phyloP scores from a whole-genome alignment of 2,888 invertebrate genomes.

The Enchytraeus crypticus region DNA sequence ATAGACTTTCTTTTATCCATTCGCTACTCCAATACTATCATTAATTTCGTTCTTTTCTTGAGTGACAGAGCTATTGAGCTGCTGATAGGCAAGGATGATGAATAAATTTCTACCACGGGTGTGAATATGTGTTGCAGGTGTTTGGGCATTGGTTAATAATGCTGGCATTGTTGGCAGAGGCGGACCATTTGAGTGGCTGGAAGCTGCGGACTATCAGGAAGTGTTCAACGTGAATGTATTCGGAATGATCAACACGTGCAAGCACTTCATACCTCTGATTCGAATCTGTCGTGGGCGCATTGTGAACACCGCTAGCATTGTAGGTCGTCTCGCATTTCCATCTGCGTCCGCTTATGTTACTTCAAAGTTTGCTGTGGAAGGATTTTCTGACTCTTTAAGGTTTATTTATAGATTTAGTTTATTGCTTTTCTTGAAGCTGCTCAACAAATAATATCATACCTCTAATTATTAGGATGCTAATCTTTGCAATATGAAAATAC shows the following conservation, averaged over 20 bases:
- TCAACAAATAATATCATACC: too few relatives aligned
- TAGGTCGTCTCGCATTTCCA: not conserved
- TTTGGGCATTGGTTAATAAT: slow-evolving; percentile 1
- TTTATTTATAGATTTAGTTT: too few relatives aligned
- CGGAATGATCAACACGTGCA: not conserved
- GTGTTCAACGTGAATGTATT: not conserved
- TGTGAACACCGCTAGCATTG: not conserved
- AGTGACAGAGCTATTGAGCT: too few relatives aligned
- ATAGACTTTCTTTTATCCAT: too few relatives aligned
- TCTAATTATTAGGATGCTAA: too few relatives aligned
- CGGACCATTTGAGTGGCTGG: not conserved
- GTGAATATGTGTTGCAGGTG: too few relatives aligned
- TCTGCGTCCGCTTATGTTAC: not conserved
- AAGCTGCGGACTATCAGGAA: not conserved
- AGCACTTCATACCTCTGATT: not conserved
- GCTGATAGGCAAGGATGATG: too few relatives aligned
- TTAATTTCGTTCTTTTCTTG: too few relatives aligned
- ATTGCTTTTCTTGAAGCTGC: too few relatives aligned
- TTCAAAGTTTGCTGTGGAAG: not conserved
- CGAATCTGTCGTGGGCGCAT: not conserved
- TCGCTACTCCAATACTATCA: too few relatives aligned
- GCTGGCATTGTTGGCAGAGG: not conserved
- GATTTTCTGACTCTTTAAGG: not conserved
- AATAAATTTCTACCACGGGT: too few relatives aligned
- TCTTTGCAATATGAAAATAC: too few relatives aligned